A percentile compares a stretch with the other conserved stretches of the same genome.
These are phyloP conservation scores for Prenolepis imparis DNA, from an alignment of 2,888 invertebrate species.

Conservation along the genomic window DNA sequence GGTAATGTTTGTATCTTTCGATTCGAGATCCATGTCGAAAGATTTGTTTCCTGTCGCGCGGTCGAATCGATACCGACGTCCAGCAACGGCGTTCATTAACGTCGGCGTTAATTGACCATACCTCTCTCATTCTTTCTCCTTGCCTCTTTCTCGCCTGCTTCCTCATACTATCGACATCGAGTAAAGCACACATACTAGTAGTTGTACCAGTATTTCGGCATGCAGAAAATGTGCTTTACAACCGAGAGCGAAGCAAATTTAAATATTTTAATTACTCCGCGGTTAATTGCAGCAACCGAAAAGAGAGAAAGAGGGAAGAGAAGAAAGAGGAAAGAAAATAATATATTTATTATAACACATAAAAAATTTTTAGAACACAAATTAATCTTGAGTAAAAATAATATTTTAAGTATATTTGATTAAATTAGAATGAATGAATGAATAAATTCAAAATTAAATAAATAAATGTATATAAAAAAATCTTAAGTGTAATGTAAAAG, in stretches of 20 bases:
- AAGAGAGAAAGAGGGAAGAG: neutral
- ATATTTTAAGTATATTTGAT: neutral
- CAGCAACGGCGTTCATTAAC: conserved; percentile 75
- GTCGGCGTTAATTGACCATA: conserved; percentile 78
- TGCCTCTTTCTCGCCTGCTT: neutral
- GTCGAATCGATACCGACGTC: conserved; percentile 75
- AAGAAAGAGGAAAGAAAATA: too few relatives aligned
- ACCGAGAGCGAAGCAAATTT: conserved; percentile 46
- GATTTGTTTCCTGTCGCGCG: conserved; percentile 43
- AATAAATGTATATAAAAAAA: neutral
- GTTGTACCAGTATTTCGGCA: conserved; percentile 33
- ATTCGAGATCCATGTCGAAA: conserved; percentile 37
- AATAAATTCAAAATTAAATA: neutral
- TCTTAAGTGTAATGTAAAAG: neutral
- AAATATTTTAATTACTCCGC: conserved; percentile 80
- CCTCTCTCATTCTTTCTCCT: conserved; percentile 17
- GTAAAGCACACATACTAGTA: conserved; percentile 41
- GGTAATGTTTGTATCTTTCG: conserved; percentile 10
- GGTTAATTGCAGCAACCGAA: conserved; percentile 71
- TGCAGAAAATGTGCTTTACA: conserved; percentile 30
- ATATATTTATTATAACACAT: neutral
- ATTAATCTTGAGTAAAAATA: neutral
- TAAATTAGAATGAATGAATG: neutral
- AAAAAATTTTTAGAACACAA: neutral
- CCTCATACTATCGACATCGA: conserved; percentile 27